Percentiles rank a stretch among this genome's conserved stretches.
phyloP scores from a whole-genome alignment of 1,140 invertebrate species.

The Penaeus chinensis region DNA sequence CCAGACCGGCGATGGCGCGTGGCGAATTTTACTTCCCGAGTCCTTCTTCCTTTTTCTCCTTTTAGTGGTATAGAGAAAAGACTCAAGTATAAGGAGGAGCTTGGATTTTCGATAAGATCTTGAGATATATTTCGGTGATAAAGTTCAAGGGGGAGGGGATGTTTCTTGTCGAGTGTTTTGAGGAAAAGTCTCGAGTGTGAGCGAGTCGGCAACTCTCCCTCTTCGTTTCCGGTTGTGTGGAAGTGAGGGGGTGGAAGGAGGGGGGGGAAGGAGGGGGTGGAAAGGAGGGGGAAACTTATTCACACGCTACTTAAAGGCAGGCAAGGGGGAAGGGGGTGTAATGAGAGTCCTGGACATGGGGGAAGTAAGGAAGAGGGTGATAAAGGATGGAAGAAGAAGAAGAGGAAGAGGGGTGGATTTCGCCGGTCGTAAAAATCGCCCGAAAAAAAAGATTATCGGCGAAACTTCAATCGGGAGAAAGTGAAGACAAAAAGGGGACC shows the following conservation, averaged over 20 bases:
- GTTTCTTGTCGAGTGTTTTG: too few relatives aligned
- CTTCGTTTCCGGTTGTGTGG: constrained; percentile 50
- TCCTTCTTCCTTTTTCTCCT: not conserved
- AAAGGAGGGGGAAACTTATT: constrained; percentile 16
- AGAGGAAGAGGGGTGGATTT: not conserved
- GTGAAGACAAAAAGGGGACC: constrained; percentile 2
- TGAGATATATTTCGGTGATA: not conserved
- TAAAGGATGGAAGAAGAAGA: not conserved
- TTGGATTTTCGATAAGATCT: not conserved
- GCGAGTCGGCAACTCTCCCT: constrained; percentile 22
- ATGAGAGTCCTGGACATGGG: not conserved
- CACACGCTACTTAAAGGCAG: constrained; percentile 33
- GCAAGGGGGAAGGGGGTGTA: not conserved
- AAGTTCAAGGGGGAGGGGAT: not conserved
- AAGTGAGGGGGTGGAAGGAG: not conserved
- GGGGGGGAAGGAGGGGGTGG: constrained; percentile 8
- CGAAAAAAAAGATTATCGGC: not conserved
- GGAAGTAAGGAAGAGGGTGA: not conserved
- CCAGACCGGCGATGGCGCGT: constrained; percentile 45
- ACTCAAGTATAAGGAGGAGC: too few relatives aligned
- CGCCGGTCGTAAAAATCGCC: too few relatives aligned
- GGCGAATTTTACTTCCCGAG: constrained; percentile 30
- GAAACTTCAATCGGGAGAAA: not conserved
- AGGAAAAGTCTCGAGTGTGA: not conserved
- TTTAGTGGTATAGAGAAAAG: not conserved